Evolutionary conservation across 2,113 vertebrate species (phyloP), one percentile per base, ranked within the genome.

Genomic region (Noturus placidus): DNA sequence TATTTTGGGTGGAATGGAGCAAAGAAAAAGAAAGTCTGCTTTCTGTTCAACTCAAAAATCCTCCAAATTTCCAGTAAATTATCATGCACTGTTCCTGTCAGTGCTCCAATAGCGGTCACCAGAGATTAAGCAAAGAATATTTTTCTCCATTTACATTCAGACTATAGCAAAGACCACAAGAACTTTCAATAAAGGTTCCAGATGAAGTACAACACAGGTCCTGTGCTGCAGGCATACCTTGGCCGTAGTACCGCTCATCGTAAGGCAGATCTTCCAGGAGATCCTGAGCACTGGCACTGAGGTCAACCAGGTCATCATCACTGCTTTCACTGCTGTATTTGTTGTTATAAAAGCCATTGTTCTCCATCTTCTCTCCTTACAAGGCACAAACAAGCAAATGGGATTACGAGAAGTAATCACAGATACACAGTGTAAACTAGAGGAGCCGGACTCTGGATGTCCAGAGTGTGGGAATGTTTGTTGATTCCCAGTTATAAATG

Each of bases 261-360:
- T 97, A 96, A 0, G 97, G 97, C 79, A 96, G 96, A 19, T 99
- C 98, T 0, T 98, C 97, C 10, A 93, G 93, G 89, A 97, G 97
- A 91, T 98, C 97, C 92, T 97, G 90, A 6, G 96, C 94, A 17
- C 95, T 95, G n/a, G 95, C 97, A 0, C 95, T 94, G 0, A 98
- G 97, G 90, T 99, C 97, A 93, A 99, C 96, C 95, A 99, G 92
- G n/a, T 98, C 97, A 87, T 99, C 97, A 86, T 98, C 97, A 1
- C 96, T 97, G 52, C 94, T 96, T 91, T 93, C 94, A 82, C 92
- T 94, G 87, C 93, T 95, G 27, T 95, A 94, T 92, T 96, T 96
- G 3, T 93, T 96, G 25, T 94, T 92, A 1, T 92, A 91, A 91
- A 94, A 97, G 0, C 95, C 94, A 30, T 93, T 92, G 89, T 94